Conservation (phyloP, 2,888 invertebrate genomes). For the Dolichopus griseipennis region DNA sequence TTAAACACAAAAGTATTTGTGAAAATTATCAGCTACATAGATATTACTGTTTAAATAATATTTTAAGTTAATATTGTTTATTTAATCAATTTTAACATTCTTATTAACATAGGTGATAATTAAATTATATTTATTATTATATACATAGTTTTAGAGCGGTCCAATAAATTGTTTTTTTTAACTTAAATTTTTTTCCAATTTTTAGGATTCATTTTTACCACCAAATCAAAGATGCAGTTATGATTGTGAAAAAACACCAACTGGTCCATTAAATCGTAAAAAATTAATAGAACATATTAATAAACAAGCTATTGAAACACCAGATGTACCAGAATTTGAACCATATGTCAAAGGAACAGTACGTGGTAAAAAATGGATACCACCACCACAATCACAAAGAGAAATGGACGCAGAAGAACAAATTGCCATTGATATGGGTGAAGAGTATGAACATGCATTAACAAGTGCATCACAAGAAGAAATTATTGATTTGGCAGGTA, state of each 20-base stretch:
- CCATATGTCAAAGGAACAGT: conserved; percentile 85
- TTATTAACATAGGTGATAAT: too few species aligned
- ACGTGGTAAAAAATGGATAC: conserved; percentile 87
- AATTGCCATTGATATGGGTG: conserved; percentile 86
- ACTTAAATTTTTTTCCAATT: conserved; percentile 22
- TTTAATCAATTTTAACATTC: too few species aligned
- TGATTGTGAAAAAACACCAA: conserved; percentile 89
- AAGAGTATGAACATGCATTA: conserved; percentile 89
- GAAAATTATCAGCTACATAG: too few species aligned
- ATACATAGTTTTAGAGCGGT: too few species aligned
- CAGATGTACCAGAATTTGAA: conserved; percentile 92
- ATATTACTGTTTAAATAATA: too few species aligned
- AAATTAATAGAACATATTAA: conserved; percentile 93
- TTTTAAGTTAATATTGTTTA: too few species aligned
- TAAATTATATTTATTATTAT: too few species aligned
- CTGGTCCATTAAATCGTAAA: conserved; percentile 92
- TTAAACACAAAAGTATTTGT: too few species aligned
- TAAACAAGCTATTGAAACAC: conserved; percentile 95
- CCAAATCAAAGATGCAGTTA: conserved; percentile 93
- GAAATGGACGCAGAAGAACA: conserved; percentile 80
- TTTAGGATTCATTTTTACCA: conserved; percentile 92
- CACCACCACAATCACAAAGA: conserved; percentile 62
- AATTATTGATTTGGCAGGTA: conserved; percentile 92
- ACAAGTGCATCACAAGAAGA: conserved; percentile 84
- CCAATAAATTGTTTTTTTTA: too few species aligned